Evolutionary conservation across 2,888 invertebrate genomes (phyloP).

Genomic region (Gibbula magus): DNA sequence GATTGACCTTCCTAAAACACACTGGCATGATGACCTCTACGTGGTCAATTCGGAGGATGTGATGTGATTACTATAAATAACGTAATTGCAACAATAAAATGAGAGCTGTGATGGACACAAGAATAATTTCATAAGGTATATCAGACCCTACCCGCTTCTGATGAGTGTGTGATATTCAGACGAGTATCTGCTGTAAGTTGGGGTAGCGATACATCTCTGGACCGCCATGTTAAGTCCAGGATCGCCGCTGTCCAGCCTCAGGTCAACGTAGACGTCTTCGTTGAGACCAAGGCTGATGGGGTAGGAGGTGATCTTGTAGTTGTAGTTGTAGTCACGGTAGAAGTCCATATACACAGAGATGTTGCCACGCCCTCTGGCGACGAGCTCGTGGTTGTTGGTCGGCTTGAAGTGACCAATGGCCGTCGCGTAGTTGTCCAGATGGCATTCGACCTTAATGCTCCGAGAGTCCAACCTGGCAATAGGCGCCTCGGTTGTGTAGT

Average conservation of each 20-base stretch:
- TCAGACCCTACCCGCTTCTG: neutral
- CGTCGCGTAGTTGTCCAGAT: neutral
- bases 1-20: too few relatives aligned
- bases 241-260: neutral
- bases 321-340: neutral
- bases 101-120: too few relatives aligned
- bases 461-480: neutral
- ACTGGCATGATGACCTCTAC: too few relatives aligned
- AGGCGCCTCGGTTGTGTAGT: neutral
- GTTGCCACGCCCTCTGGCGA: neutral
- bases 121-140: too few relatives aligned
- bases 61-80: too few relatives aligned
- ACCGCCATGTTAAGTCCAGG: neutral
- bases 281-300: neutral
- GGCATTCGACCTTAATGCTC: neutral
- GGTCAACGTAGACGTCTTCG: neutral
- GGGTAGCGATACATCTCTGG: neutral
- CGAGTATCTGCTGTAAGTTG: neutral
- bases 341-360: neutral
- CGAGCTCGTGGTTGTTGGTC: neutral
- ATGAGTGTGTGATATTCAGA: neutral
- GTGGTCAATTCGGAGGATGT: too few relatives aligned
- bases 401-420: slow-evolving; percentile 1
- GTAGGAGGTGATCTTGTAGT: neutral
- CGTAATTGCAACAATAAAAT: too few relatives aligned